These are phyloP conservation scores for Lithosia quadra DNA, from an alignment of 2,888 invertebrate species.

Conservation along the genomic window DNA sequence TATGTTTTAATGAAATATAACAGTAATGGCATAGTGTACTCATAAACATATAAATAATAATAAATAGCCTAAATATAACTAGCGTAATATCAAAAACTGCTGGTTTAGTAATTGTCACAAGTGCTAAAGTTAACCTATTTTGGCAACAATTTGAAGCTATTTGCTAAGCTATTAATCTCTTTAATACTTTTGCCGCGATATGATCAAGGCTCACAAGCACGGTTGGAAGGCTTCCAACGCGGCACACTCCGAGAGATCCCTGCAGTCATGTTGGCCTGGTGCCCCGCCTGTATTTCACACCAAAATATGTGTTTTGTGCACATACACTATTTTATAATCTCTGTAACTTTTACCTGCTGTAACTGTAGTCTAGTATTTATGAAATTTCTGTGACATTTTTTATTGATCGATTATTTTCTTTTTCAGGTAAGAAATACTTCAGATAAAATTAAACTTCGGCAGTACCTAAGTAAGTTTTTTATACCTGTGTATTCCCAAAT, in stretches of 20 bases:
- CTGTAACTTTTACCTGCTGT: neutral
- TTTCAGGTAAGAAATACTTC: conserved; percentile 22
- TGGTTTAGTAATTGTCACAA: neutral
- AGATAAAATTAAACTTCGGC: neutral
- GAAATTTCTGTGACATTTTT: neutral
- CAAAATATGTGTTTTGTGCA: conserved; percentile 20
- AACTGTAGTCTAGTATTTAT: neutral
- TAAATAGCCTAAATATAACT: neutral
- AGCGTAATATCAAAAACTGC: too few relatives aligned
- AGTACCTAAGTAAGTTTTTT: neutral
- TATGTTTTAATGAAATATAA: too few relatives aligned
- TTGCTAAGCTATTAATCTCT: conserved; percentile 22
- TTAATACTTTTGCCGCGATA: conserved; percentile 28
- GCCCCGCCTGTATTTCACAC: conserved; percentile 34
- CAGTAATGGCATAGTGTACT: too few relatives aligned
- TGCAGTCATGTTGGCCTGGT: conserved; percentile 52
- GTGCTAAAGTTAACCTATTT: conserved; percentile 14
- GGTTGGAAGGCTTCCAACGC: conserved; percentile 56
- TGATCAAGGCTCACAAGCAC: conserved; percentile 27
- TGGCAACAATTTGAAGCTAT: conserved; percentile 19
- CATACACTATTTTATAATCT: neutral
- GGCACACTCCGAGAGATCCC: conserved; percentile 45
- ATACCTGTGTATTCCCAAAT: neutral
- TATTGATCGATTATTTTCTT: conserved; percentile 3
- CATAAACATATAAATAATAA: too few relatives aligned